A percentile compares a stretch with the other conserved stretches of the same genome.
These are phyloP conservation scores for Sycophila sp. DNA, from an alignment of 1,140 invertebrate species.

Conservation along the genomic window DNA sequence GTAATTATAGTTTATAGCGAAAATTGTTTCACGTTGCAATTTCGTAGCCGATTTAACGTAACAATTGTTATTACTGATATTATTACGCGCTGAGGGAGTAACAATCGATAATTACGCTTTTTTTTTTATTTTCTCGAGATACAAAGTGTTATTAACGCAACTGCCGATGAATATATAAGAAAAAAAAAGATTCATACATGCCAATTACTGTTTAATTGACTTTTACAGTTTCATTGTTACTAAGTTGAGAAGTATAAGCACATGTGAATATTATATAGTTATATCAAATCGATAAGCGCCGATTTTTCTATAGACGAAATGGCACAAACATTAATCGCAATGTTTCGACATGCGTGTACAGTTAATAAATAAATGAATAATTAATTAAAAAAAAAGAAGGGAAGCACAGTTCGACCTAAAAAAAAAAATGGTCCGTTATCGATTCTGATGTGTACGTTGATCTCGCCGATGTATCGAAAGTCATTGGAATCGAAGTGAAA, in stretches of 20 bases:
- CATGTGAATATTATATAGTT: neutral
- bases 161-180: neutral
- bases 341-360: too few relatives aligned
- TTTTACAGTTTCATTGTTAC: neutral
- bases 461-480: too few relatives aligned
- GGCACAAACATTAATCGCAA: slow-evolving; percentile 14
- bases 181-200: neutral
- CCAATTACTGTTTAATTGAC: neutral
- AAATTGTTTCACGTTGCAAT: slow-evolving; percentile 2
- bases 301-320: neutral
- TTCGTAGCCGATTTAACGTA: neutral
- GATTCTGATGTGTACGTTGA: too few relatives aligned
- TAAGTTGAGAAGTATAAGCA: neutral
- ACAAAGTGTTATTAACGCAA: neutral
- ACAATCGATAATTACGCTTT: neutral
- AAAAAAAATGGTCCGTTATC: too few relatives aligned
- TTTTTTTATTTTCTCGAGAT: too few relatives aligned
- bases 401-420: too few relatives aligned
- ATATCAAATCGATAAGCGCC: neutral
- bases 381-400: too few relatives aligned
- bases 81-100: neutral
- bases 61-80: slow-evolving; percentile 10
- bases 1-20: slow-evolving; percentile 1
- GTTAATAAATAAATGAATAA: too few relatives aligned
- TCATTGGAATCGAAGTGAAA: too few relatives aligned